phyloP scores from a whole-genome alignment of 2,797 vertebrate species.

The Sciurus vulgaris region DNA sequence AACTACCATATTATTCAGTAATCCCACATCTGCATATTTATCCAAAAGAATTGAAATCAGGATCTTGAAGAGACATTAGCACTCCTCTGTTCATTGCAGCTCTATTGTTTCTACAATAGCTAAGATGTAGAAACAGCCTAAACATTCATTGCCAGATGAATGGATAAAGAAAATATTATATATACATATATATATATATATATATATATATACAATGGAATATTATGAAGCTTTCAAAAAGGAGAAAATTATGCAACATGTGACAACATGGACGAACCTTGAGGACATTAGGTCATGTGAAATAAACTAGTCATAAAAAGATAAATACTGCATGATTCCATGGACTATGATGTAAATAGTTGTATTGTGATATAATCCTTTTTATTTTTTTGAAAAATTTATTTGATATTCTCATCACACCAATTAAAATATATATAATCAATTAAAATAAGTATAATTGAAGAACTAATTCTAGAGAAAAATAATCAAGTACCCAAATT shows the following conservation, averaged over 20 bases:
- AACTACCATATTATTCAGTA: background rate
- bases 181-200: no score
- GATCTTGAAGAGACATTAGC: background rate
- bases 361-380: constrained; percentile 17
- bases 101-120: background rate
- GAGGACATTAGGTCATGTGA: background rate
- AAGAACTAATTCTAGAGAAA: constrained; percentile 21
- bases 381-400: constrained; percentile 35
- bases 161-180: background rate
- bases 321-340: background rate
- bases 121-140: no score
- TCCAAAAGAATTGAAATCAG: background rate
- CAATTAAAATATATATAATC: background rate
- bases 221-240: background rate
- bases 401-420: constrained; percentile 23
- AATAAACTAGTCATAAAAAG: background rate
- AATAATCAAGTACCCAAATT: background rate
- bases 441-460: background rate
- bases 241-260: background rate
- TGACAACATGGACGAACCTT: background rate
- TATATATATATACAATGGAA: background rate
- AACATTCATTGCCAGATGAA: no score
- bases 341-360: constrained; percentile 19
- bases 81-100: background rate
- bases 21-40: background rate